phyloP scores from a whole-genome alignment of 2,113 vertebrate genomes.

The Pelecanoides urinatrix region DNA sequence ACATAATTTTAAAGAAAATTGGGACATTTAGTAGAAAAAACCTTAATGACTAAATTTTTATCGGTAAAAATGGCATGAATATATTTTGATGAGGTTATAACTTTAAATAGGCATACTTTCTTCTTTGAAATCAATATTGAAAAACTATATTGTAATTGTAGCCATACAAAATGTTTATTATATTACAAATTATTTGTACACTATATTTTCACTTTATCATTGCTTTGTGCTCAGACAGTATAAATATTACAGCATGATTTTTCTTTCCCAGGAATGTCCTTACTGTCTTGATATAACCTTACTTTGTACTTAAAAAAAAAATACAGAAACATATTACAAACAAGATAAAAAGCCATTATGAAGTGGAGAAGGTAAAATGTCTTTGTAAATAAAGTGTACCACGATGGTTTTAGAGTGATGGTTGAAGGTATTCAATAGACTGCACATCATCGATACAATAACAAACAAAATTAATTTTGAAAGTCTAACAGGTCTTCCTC shows the following conservation, averaged over 20 bases:
- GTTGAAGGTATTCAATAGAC: not conserved
- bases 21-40: not conserved
- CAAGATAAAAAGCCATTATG: slow-evolving; percentile 26
- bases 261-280: slow-evolving; percentile 53
- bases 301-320: not conserved
- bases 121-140: slow-evolving; percentile 27
- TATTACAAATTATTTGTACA: slow-evolving; percentile 69
- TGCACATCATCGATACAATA: not conserved
- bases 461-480: slow-evolving; percentile 1
- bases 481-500: slow-evolving; percentile 12
- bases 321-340: slow-evolving; percentile 18
- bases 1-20: not conserved
- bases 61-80: not conserved
- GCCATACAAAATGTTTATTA: slow-evolving; percentile 71
- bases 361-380: slow-evolving; percentile 15
- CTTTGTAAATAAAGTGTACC: slow-evolving; percentile 29
- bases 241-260: slow-evolving; percentile 46
- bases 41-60: not conserved
- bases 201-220: slow-evolving; percentile 50
- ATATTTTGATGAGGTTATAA: not conserved
- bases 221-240: slow-evolving; percentile 63
- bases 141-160: slow-evolving; percentile 46
- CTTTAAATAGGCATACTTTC: not conserved
- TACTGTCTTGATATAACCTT: slow-evolving; percentile 1
- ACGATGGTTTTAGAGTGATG: slow-evolving; percentile 10